These are phyloP conservation scores for Novumbra hubbsi DNA, from an alignment of 2,797 vertebrate genomes.

Conservation along the genomic window DNA sequence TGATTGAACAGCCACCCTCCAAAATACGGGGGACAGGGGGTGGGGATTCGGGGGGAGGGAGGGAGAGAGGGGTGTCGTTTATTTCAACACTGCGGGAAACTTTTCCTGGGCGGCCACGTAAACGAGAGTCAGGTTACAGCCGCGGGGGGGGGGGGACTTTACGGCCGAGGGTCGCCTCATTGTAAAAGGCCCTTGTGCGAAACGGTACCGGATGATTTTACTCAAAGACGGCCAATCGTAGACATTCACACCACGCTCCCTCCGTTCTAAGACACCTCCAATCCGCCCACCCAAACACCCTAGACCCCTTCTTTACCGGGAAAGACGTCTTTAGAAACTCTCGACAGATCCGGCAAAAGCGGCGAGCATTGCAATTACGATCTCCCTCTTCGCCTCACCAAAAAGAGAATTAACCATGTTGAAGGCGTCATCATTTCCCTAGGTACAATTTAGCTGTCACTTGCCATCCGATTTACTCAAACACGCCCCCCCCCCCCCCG, in stretches of 20 bases:
- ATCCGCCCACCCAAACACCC: constrained; percentile 69
- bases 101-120: not conserved
- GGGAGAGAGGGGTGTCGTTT: constrained; percentile 32
- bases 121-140: not conserved
- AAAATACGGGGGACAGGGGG: constrained; percentile 69
- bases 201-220: not conserved
- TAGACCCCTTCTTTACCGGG: constrained; percentile 40
- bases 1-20: constrained; percentile 82
- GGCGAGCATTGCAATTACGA: constrained; percentile 90
- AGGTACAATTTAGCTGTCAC: constrained; percentile 99
- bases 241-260: constrained; percentile 18
- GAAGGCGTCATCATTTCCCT: constrained; percentile 99
- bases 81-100: not conserved
- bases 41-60: constrained; percentile 45
- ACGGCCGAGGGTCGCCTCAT: not conserved
- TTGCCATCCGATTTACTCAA: constrained; percentile 96
- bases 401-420: constrained; percentile 93
- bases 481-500: constrained; percentile 82
- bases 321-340: constrained; percentile 55
- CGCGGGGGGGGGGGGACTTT: no score
- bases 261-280: not conserved
- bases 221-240: constrained; percentile 4
- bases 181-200: not conserved
- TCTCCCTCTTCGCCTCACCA: constrained; percentile 47
- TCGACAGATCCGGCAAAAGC: constrained; percentile 84